phyloP scores from a whole-genome alignment of 2,113 vertebrate genomes.

The Epinephelus lanceolatus region DNA sequence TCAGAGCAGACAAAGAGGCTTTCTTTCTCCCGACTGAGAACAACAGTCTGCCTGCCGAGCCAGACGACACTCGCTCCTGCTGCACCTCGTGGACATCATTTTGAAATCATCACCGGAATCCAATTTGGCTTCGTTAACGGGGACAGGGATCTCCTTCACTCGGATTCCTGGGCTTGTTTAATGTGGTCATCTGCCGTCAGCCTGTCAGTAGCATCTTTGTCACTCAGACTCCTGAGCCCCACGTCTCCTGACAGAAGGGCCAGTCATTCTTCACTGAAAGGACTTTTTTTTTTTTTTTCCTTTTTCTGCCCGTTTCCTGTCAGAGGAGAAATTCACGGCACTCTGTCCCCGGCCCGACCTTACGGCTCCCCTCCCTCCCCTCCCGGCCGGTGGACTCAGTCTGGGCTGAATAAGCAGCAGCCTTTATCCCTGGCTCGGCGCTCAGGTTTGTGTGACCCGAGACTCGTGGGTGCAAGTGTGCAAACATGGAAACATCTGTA shows the following conservation, averaged over 20 bases:
- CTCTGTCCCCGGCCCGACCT: constrained; percentile 79
- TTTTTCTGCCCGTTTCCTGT: constrained; percentile 74
- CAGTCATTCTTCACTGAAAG: constrained; percentile 80
- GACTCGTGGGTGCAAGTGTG: constrained; percentile 19
- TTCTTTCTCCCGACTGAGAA: constrained; percentile 25
- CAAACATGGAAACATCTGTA: constrained; percentile 38
- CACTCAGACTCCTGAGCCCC: constrained; percentile 71
- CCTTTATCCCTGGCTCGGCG: constrained; percentile 34
- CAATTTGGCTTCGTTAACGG: constrained; percentile 82
- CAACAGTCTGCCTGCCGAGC: constrained; percentile 52
- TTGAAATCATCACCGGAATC: constrained; percentile 78
- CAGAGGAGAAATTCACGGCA: constrained; percentile 68
- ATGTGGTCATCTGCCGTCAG: constrained; percentile 76
- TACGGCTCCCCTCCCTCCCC: constrained; percentile 47
- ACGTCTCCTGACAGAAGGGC: constrained; percentile 74
- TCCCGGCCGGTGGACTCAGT: constrained; percentile 24
- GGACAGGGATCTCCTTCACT: constrained; percentile 79
- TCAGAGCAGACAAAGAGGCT: constrained; percentile 54
- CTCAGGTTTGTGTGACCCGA: constrained; percentile 34
- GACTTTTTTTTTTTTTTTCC: constrained; percentile 38
- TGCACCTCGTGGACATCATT: constrained; percentile 84
- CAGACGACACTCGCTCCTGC: constrained; percentile 39
- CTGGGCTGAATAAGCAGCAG: constrained; percentile 54
- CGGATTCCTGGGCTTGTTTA: constrained; percentile 71
- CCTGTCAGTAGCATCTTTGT: constrained; percentile 84